Percentiles rank a stretch among this genome's conserved stretches.
Conservation (phyloP, 2,888 invertebrate species). For the Rhagonycha lutea region DNA sequence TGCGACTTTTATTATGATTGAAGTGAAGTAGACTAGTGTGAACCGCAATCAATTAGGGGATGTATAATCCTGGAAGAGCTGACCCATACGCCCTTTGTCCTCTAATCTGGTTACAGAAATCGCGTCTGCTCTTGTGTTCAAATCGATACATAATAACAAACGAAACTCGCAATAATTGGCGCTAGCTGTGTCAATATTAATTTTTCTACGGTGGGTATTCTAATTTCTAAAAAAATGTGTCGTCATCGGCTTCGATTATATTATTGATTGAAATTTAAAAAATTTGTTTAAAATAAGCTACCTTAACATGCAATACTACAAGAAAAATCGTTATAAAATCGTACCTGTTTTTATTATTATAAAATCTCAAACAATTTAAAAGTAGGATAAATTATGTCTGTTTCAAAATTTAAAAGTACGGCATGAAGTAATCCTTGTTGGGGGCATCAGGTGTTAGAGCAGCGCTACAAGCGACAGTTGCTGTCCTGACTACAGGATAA, state of each 20-base stretch:
- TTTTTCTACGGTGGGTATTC: not conserved
- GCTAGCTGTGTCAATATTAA: constrained; percentile 3
- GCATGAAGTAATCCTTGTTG: constrained; percentile 31
- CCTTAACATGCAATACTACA: not conserved
- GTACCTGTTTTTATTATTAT: not conserved
- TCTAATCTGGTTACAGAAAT: constrained; percentile 51
- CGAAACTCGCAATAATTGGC: constrained; percentile 12
- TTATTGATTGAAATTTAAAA: not conserved
- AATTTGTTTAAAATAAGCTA: not conserved
- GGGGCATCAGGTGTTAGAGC: constrained; percentile 40
- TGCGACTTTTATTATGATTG: constrained; percentile 39
- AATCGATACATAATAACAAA: constrained; percentile 28
- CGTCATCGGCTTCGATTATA: no score
- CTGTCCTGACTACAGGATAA: constrained; percentile 38
- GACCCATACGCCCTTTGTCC: constrained; percentile 46
- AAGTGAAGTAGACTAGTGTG: constrained; percentile 38
- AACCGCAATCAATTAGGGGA: constrained; percentile 43
- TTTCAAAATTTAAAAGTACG: constrained; percentile 34
- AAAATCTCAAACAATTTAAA: constrained; percentile 18
- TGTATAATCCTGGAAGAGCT: constrained; percentile 31
- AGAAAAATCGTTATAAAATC: not conserved
- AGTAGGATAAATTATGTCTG: constrained; percentile 36
- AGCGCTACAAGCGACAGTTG: constrained; percentile 39
- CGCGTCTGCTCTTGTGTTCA: constrained; percentile 38
- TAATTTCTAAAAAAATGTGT: not conserved